A percentile compares a stretch with the other conserved stretches of the same genome.
These are phyloP conservation scores for Volucella inflata DNA, from an alignment of 2,888 invertebrate species.

Conservation along the genomic window DNA sequence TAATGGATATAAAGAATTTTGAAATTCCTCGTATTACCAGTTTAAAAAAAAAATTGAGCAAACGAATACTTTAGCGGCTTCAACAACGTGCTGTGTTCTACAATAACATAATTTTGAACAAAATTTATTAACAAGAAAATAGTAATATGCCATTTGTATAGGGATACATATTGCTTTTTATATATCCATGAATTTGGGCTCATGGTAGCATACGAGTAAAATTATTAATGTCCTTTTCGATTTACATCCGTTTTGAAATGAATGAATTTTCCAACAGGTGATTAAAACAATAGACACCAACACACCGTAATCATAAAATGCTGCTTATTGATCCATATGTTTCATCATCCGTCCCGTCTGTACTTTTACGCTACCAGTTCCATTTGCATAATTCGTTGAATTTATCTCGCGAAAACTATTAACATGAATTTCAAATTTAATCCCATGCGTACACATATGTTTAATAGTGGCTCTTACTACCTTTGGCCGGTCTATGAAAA, in stretches of 20 bases:
- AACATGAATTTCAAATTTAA: conserved; percentile 59
- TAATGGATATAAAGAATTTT: no score
- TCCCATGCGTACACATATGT: conserved; percentile 46
- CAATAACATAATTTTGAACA: no score
- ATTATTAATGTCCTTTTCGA: conserved; percentile 11
- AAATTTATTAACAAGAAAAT: no score
- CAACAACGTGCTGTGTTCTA: no score
- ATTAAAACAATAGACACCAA: conserved; percentile 30
- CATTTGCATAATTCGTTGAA: conserved; percentile 52
- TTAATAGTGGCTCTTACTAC: conserved; percentile 6
- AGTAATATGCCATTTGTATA: no score
- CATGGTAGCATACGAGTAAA: neutral
- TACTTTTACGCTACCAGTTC: conserved; percentile 4
- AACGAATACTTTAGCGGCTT: no score
- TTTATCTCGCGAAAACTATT: conserved; percentile 60
- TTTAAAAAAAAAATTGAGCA: no score
- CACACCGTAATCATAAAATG: neutral
- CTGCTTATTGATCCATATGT: conserved; percentile 3
- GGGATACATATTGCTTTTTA: no score
- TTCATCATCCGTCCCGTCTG: conserved; percentile 10
- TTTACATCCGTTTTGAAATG: conserved; percentile 5
- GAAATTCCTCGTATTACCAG: no score
- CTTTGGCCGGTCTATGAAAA: conserved; percentile 7
- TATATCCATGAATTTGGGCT: neutral
- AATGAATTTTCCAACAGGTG: conserved; percentile 33